Conservation (phyloP, 2,888 invertebrate genomes). For the Drosophila atripex region DNA sequence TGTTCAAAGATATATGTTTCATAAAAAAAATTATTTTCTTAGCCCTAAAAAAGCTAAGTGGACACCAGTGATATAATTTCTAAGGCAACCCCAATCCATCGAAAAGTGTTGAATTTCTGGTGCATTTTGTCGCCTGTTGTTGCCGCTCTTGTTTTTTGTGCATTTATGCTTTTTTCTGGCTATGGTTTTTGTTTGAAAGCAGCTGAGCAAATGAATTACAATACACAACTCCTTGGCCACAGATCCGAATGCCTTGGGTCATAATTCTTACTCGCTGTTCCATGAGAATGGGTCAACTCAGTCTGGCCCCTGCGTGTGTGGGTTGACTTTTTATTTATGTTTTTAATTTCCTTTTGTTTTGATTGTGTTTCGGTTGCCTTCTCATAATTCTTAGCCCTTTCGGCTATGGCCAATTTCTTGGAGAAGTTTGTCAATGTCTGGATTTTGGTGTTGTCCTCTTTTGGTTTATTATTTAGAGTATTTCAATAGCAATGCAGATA, state of each 20-base stretch:
- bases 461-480: slow-evolving; percentile 44
- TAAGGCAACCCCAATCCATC: neutral
- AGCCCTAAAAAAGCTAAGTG: neutral
- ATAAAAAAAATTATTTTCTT: neutral
- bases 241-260: slow-evolving; percentile 52
- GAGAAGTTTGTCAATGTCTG: slow-evolving; percentile 74
- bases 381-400: slow-evolving; percentile 22
- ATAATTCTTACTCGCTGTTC: slow-evolving; percentile 64
- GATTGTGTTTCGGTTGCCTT: slow-evolving; percentile 47
- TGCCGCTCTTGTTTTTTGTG: slow-evolving; percentile 40
- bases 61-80: neutral
- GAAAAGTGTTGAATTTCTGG: slow-evolving; percentile 74
- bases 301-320: slow-evolving; percentile 32
- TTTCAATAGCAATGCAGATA: neutral
- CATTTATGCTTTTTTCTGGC: slow-evolving; percentile 57
- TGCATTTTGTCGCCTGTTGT: slow-evolving; percentile 66
- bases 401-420: slow-evolving; percentile 62
- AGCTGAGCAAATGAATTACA: slow-evolving; percentile 70
- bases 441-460: slow-evolving; percentile 55
- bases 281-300: slow-evolving; percentile 23
- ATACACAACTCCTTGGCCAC: slow-evolving; percentile 62
- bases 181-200: slow-evolving; percentile 19
- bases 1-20: too few relatives aligned
- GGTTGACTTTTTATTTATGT: slow-evolving; percentile 70
- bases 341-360: slow-evolving; percentile 77